Conservation (phyloP, 2,113 vertebrate genomes). For the Tricholaema leucomelas region DNA sequence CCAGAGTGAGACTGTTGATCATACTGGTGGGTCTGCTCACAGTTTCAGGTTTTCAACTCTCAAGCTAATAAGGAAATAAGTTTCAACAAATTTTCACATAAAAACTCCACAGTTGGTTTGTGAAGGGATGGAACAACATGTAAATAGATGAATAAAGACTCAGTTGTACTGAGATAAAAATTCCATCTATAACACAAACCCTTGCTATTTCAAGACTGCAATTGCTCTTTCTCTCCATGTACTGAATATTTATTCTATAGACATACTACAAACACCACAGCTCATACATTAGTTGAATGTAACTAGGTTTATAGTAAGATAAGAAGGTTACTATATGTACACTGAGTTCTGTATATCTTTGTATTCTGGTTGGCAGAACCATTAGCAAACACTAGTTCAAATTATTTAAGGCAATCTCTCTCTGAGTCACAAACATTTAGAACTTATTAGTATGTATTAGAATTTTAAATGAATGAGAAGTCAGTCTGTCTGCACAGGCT, state of each 20-base stretch:
- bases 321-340: slow-evolving; percentile 55
- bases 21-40: background rate
- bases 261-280: slow-evolving; percentile 20
- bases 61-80: background rate
- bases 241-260: slow-evolving; percentile 27
- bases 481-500: slow-evolving; percentile 33
- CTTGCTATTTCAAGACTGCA: background rate
- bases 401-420: slow-evolving; percentile 63
- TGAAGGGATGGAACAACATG: background rate
- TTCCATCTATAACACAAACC: slow-evolving; percentile 31
- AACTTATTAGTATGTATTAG: slow-evolving; percentile 68
- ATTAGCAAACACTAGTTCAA: slow-evolving; percentile 55
- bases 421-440: background rate
- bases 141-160: slow-evolving; percentile 40
- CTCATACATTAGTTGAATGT: slow-evolving; percentile 45
- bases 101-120: background rate
- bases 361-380: slow-evolving; percentile 51
- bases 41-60: background rate
- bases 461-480: slow-evolving; percentile 68
- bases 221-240: slow-evolving; percentile 19
- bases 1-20: background rate
- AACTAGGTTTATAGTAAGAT: slow-evolving; percentile 57
- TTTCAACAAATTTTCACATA: background rate
- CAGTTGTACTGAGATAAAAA: background rate
- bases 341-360: slow-evolving; percentile 56